Base-by-base conservation (phyloP, 1,140 invertebrate species). In the Phocides pigmalion region DNA sequence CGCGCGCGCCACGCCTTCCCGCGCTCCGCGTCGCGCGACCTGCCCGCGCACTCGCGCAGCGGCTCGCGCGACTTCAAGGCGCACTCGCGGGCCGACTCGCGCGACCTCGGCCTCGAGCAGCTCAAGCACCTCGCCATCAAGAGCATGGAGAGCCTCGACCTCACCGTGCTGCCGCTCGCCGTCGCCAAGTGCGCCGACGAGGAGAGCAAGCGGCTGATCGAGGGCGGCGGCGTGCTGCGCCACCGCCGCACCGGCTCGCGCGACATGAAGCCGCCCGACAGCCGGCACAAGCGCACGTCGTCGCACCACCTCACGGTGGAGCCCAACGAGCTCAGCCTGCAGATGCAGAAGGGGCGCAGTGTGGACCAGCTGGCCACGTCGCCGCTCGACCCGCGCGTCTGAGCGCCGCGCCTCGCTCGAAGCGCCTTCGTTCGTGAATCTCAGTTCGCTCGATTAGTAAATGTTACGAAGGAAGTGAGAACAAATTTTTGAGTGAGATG, bases 241-340 rank as follows among this genome's bases (percentile, higher is more conserved):
- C 93, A 94, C 83, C 90, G 93, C 2, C 84, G 93, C 63, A 94
- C 93, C 15, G 91, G 92, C 73, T 93, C 93, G 1, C 92, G 90
- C 74, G 93, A 94, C 74, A 70, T 93, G 50, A 93, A 92, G 67
- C 69, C 79, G 16, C 76, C 82, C 28, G 74, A 75, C 17, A 51
- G 62, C 2, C 69, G 76, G 46, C 89, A 92, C 82, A 89, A 91
- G 71, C 84, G 91, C 11, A 91, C 87, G 17, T 87, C 89, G 11
- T 90, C 87, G 8, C 91, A 92, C 51, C 91, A 92, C 77, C 74
- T 92, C 62, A 86, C 89, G 16, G 70, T 92, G 73, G 91, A 90
- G 64, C 85, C 85, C 16, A 65, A 68, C 68, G 89, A 90, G 32
- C 74, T 90, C 15, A 77, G 71, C 41, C 74, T 89, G 5, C 84